Evolutionary conservation across 2,113 vertebrate species (phyloP), one percentile per base, ranked within the genome.

Genomic region (Gasterosteus nipponicus): DNA sequence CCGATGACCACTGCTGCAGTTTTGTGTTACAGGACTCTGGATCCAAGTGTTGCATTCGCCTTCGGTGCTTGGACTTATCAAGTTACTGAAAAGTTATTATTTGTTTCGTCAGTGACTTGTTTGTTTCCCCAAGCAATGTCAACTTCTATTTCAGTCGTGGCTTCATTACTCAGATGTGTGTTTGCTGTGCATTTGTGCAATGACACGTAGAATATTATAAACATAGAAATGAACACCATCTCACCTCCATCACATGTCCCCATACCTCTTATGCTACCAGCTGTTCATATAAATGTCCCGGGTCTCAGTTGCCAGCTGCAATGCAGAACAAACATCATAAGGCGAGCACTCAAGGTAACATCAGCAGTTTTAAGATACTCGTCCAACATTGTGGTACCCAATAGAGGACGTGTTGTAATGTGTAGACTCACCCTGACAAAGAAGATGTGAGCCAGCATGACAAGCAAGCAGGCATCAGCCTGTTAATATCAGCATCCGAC

Each of bases 381-480:
- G 22, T 26, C 22, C 22, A 26, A 26, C 22, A 26, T 26, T 26
- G 22, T 26, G 22, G 22, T 26, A 26, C 22, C 22, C 1, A 26
- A 26, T 26, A 26, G 22, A 26, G 22, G 22, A 26, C 22, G 22
- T 26, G 22, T 26, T 26, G 22, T 26, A 26, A 26, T 26, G 22
- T 26, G 22, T 26, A 26, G 22, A 26, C 22, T 26, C 22, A 26
- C 22, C 22, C 22, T 26, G 39, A n/a, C 96, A 1, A 96, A 98
- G 90, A 98, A 98, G 86, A 99, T 98, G 72, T 98, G 96, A 31
- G 96, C 97, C 69, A 99, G 94, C 11, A 98, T 94, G 18, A 98
- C 96, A 0, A 98, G 95, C 0, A 97, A 99, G 69, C 97, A 98
- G 0, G 96, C 96, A 0, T 98, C 29, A 98, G 90, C 4, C 96